Evolutionary conservation across 2,888 invertebrate species (phyloP).

Genomic region (Ypsolopha scabrella): DNA sequence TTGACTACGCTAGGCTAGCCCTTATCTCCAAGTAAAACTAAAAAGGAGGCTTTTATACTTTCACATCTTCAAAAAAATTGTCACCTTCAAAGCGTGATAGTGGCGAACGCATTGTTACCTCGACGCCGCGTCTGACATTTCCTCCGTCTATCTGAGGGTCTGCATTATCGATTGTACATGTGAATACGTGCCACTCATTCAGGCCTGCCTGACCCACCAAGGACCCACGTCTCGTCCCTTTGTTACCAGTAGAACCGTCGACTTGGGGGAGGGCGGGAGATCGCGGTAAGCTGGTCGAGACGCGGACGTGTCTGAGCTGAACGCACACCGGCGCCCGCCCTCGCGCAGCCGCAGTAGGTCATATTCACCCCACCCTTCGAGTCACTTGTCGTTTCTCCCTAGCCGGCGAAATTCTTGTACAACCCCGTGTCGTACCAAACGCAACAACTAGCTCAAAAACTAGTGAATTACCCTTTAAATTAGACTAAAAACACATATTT

Average conservation of each 20-base stretch:
- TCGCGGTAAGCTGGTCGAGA: conserved; percentile 24
- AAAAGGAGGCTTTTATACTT: background rate
- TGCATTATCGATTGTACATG: conserved; percentile 65
- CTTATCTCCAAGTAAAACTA: background rate
- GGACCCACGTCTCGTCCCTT: conserved; percentile 27
- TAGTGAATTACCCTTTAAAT: conserved; percentile 21
- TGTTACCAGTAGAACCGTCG: conserved; percentile 1
- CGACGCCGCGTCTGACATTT: conserved; percentile 61
- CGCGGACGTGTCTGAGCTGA: conserved; percentile 14
- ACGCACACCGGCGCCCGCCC: conserved; percentile 40
- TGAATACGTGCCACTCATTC: conserved; percentile 37
- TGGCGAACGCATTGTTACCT: conserved; percentile 24
- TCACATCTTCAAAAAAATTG: background rate
- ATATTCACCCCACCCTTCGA: conserved; percentile 49
- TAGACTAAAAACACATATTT: conserved; percentile 9
- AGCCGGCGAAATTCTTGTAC: conserved; percentile 62
- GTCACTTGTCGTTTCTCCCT: conserved; percentile 33
- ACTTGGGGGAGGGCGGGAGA: conserved; percentile 26
- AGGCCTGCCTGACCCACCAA: conserved; percentile 24
- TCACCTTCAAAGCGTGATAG: background rate
- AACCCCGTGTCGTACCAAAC: conserved; percentile 54
- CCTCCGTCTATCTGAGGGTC: conserved; percentile 38
- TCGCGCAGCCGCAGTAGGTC: conserved; percentile 48
- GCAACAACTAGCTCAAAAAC: conserved; percentile 48
- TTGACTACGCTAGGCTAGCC: background rate